A percentile compares a stretch with the other conserved stretches of the same genome.
Evolutionary conservation across 2,113 vertebrate genomes (phyloP).

Genomic region (Otus sunia): DNA sequence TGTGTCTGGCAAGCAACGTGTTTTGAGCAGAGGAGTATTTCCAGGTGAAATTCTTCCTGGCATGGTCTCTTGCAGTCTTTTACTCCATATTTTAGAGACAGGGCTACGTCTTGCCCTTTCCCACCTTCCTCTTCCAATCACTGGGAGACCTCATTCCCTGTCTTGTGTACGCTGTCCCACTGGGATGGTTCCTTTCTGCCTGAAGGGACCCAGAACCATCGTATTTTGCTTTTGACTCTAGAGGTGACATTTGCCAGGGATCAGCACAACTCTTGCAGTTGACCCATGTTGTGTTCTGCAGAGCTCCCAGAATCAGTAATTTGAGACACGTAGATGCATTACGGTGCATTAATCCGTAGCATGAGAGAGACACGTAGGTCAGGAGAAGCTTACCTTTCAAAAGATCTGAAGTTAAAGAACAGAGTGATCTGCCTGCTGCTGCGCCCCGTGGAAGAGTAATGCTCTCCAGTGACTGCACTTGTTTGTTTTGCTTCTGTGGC

Average conservation of each 20-base stretch:
- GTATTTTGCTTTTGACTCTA: not conserved
- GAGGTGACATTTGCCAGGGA: not conserved
- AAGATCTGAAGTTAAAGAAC: not conserved
- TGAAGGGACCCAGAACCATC: not conserved
- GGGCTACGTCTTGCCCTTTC: not conserved
- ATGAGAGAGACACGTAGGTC: not conserved
- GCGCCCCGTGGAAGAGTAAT: fast-evolving
- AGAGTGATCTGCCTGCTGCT: not conserved
- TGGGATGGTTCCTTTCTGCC: not conserved
- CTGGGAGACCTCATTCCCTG: not conserved
- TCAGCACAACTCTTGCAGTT: not conserved
- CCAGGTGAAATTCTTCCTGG: not conserved
- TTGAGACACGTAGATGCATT: not conserved
- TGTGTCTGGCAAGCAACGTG: not conserved
- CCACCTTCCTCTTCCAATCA: not conserved
- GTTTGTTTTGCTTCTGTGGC: not conserved
- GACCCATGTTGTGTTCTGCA: not conserved
- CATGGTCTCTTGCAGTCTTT: not conserved
- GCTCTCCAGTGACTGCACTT: not conserved
- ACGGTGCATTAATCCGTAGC: not conserved
- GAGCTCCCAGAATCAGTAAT: not conserved
- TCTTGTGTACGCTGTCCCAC: not conserved
- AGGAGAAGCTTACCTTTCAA: not conserved
- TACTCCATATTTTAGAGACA: not conserved
- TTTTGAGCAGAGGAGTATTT: not conserved